phyloP scores from a whole-genome alignment of 2,113 vertebrate species.

The Poeciliopsis prolifica region DNA sequence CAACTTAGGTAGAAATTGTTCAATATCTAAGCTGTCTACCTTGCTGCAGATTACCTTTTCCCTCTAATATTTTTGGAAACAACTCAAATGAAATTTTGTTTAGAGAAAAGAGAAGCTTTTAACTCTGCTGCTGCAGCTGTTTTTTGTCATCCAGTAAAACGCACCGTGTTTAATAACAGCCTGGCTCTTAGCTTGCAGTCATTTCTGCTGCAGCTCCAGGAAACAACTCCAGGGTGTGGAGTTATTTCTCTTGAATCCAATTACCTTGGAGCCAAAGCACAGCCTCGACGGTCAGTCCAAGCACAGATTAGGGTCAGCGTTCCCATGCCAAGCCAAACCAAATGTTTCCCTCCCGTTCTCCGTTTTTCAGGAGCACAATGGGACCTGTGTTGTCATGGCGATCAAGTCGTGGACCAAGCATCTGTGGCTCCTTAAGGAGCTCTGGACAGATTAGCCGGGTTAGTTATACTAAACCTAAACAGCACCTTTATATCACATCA shows the following conservation, averaged over 20 bases:
- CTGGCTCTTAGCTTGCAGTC: constrained; percentile 11
- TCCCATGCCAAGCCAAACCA: constrained; percentile 26
- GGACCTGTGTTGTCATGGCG: constrained; percentile 27
- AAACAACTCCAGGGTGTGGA: constrained; percentile 44
- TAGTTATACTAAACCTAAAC: not conserved
- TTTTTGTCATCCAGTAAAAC: not conserved
- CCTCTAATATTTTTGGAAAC: too few species aligned
- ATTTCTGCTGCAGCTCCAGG: constrained; percentile 19
- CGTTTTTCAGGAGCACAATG: constrained; percentile 33
- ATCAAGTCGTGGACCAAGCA: constrained; percentile 20
- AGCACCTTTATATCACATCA: not conserved
- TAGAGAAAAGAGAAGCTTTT: not conserved
- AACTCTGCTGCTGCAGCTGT: not conserved
- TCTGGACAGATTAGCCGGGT: constrained; percentile 31
- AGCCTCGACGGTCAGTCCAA: constrained; percentile 58
- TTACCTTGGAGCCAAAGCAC: constrained; percentile 74
- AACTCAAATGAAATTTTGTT: not conserved
- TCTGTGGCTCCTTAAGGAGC: constrained; percentile 34
- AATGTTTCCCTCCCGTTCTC: constrained; percentile 34
- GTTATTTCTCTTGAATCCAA: constrained; percentile 77
- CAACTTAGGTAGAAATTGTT: too few species aligned
- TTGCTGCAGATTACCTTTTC: not conserved
- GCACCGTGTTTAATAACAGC: not conserved
- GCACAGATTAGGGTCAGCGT: constrained; percentile 67
- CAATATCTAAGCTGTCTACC: not conserved